phyloP scores from a whole-genome alignment of 2,113 vertebrate species.

The Galbula dea region DNA sequence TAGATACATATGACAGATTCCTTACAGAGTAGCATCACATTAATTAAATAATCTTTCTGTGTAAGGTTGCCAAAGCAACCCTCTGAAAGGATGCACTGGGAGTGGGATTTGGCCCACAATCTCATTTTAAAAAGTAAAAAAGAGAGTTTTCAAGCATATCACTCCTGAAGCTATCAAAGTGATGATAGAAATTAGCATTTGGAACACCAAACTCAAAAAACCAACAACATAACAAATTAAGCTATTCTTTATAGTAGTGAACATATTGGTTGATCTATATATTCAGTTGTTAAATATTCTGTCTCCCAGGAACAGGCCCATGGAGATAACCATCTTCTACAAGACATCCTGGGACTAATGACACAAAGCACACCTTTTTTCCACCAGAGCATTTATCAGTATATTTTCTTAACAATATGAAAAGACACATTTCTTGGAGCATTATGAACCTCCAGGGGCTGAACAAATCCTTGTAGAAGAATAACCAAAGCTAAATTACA shows the following conservation, averaged over 20 bases:
- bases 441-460: not conserved
- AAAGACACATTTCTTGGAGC: slow-evolving; percentile 3
- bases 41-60: not conserved
- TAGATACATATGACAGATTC: not conserved
- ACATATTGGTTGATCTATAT: not conserved
- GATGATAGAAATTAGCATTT: not conserved
- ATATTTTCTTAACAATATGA: slow-evolving; percentile 48
- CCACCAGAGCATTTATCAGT: not conserved
- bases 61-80: not conserved
- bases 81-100: not conserved
- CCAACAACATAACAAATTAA: not conserved
- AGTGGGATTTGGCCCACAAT: not conserved
- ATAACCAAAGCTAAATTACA: slow-evolving; percentile 31
- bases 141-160: not conserved
- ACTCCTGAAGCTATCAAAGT: not conserved
- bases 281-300: not conserved
- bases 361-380: not conserved
- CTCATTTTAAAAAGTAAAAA: not conserved
- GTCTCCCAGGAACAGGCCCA: not conserved
- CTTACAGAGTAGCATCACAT: not conserved
- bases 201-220: not conserved
- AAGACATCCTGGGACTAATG: slow-evolving; percentile 4
- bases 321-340: not conserved
- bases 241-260: not conserved
- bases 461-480: slow-evolving; percentile 33